These are phyloP conservation scores for Pachypsylla venusta DNA, from an alignment of 1,140 invertebrate genomes.

Conservation along the genomic window DNA sequence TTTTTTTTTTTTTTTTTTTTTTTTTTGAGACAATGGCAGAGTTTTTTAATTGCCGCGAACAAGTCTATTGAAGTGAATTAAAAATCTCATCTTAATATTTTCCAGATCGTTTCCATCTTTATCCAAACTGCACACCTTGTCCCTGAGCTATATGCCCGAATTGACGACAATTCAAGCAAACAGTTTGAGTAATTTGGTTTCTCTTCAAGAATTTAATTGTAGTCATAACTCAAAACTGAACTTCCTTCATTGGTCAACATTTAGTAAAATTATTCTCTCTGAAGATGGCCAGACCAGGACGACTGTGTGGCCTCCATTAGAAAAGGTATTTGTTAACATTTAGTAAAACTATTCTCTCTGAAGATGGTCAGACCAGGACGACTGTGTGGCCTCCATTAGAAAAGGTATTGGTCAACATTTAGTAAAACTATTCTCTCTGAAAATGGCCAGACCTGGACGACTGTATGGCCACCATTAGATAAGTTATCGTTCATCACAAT, in stretches of 20 bases:
- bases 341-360: background rate
- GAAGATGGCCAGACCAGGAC: conserved; percentile 30
- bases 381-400: conserved; percentile 2
- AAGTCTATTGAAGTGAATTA: background rate
- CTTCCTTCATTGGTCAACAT: conserved; percentile 37
- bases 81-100: conserved; percentile 16
- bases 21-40: background rate
- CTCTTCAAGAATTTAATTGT: conserved; percentile 37
- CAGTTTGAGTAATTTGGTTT: conserved; percentile 35
- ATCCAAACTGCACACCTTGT: conserved; percentile 39
- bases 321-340: conserved; percentile 32
- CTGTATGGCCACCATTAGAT: conserved; percentile 39
- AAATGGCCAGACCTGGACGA: conserved; percentile 27
- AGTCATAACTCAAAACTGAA: conserved; percentile 40
- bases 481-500: conserved; percentile 30
- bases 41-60: background rate
- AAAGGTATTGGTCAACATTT: conserved; percentile 29
- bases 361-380: background rate
- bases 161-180: conserved; percentile 38
- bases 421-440: conserved; percentile 32
- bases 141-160: conserved; percentile 44
- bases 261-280: conserved; percentile 32
- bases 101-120: conserved; percentile 44
- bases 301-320: conserved; percentile 38
- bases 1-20: background rate